Evolutionary conservation across 1,140 invertebrate species (phyloP), one percentile per base, ranked within the genome.

Genomic region (Zaprionus capensis): DNA sequence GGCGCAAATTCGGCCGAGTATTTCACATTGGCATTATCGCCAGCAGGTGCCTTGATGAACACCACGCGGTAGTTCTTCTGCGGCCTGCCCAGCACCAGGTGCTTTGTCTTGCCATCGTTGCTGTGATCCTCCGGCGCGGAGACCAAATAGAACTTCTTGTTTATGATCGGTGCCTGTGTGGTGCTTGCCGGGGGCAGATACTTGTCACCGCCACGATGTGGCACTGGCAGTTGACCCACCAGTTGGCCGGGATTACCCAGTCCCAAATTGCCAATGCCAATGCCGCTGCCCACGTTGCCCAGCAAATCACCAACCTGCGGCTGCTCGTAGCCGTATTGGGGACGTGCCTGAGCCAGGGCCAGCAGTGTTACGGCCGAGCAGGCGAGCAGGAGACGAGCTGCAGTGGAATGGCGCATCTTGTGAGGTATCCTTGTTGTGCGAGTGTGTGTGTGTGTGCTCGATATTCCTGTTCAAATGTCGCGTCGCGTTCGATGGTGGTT

Each of bases 51-150:
- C 94, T 97, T 97, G 93, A 97, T 97, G 95, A 97, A 97, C 85
- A 97, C 97, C 80, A 97, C 97, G 83, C 97, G 96, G 93, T 97
- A 97, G 93, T 97, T 96, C 82, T 97, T 97, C 93, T 97, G 96
- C 62, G 96, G 94, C 4, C 95, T 94, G 46, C 91, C 91, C 62
- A 92, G 71, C 9, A 92, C 90, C 64, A 92, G 36, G 24, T 92
- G 91, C 77, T 92, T 92, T 5, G 78, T 73, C 51, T 92, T 92
- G 71, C 68, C 68, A 55, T 81, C 81, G 17, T 82, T 79, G 68
- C 91, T 80, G 49, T 78, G 78, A 36, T 93, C 92, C 77, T 92
- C 92, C 12, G 92, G 92, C 0, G 92, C 92, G 0, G 92, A 93
- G 0, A 92, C 79, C 71, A 91, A 49, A 15, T 92, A 93, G 80